phyloP scores from a whole-genome alignment of 2,113 vertebrate genomes.

The Tetrao urogallus region DNA sequence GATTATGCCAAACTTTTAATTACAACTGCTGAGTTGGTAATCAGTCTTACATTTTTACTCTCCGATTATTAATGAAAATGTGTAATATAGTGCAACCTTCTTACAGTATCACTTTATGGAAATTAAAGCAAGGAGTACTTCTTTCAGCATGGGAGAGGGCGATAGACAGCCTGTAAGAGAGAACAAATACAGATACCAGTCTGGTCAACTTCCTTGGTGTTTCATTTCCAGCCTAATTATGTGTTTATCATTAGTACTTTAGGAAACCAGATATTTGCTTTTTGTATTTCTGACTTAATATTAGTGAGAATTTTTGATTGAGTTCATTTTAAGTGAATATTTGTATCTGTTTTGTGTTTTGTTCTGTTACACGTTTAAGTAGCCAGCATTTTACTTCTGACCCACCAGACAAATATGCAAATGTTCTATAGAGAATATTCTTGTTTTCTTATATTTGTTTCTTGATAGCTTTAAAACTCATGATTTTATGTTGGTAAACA shows the following conservation, averaged over 20 bases:
- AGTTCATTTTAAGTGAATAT: neutral
- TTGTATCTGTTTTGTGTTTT: neutral
- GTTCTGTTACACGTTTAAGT: neutral
- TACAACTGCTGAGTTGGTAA: slow-evolving; percentile 58
- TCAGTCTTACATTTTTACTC: slow-evolving; percentile 52
- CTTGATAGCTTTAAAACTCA: neutral
- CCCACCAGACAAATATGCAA: neutral
- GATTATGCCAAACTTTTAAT: slow-evolving; percentile 46
- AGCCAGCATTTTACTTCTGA: neutral
- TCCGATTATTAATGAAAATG: neutral
- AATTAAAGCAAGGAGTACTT: neutral
- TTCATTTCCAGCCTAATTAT: neutral
- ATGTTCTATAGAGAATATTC: neutral
- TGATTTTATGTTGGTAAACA: neutral
- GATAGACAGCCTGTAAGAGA: neutral
- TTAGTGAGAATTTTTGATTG: neutral
- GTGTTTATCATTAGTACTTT: neutral
- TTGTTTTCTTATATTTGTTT: neutral
- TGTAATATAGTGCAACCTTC: neutral
- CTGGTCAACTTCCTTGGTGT: neutral
- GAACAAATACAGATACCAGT: no score
- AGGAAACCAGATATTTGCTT: no score
- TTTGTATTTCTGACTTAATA: neutral
- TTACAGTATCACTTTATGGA: neutral
- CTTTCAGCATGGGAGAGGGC: neutral